Conservation (phyloP, 2,113 vertebrate genomes). For the Leptodactylus fuscus region DNA sequence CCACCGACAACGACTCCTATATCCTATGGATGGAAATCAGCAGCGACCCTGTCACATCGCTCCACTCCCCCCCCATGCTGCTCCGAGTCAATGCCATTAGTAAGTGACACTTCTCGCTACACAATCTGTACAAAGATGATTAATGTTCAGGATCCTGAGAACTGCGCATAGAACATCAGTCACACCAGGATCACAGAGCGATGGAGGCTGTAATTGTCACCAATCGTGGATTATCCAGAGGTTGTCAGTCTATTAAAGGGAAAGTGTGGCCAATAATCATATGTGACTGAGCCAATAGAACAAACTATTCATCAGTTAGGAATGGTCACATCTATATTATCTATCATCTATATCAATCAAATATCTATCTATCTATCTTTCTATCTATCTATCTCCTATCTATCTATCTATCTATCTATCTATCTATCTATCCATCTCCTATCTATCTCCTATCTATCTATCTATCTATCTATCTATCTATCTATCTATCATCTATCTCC, state of each 20-base stretch:
- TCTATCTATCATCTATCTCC: slow-evolving; percentile 6
- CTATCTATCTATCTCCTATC: neutral
- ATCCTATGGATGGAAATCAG: slow-evolving; percentile 72
- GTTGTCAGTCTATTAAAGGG: neutral
- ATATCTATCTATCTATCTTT: neutral
- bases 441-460: slow-evolving; percentile 17
- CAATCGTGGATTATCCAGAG: neutral
- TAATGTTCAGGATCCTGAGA: neutral
- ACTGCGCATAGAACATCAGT: neutral
- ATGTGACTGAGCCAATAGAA: no score
- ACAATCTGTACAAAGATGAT: neutral
- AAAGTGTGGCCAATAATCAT: neutral
- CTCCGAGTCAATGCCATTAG: slow-evolving; percentile 69
- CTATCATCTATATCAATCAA: no score
- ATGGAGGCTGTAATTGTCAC: neutral
- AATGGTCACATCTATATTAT: no score
- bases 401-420: neutral
- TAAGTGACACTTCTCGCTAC: slow-evolving; percentile 64
- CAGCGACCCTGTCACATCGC: slow-evolving; percentile 21
- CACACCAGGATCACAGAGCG: neutral
- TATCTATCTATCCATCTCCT: slow-evolving; percentile 5
- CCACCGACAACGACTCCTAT: slow-evolving; percentile 63
- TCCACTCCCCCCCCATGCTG: slow-evolving; percentile 71
- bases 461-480: slow-evolving; percentile 18
- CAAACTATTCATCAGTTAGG: no score